Evolutionary conservation across 2,797 vertebrate species (phyloP).

Genomic region (Microctenopoma stevenorrisi): DNA sequence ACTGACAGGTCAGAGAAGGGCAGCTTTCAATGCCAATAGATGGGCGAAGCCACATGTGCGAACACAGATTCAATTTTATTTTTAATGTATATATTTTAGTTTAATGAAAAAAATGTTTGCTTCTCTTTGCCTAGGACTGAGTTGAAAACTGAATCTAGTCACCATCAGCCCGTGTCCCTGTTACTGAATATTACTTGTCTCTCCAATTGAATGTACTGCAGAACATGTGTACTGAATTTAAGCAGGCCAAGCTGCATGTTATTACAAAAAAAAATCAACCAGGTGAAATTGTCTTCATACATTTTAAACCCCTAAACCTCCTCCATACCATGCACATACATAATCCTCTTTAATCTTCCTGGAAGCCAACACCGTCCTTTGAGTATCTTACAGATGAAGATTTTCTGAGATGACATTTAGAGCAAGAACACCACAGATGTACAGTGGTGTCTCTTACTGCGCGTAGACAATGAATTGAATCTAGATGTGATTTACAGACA

Average conservation of each 20-base stretch:
- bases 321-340: slow-evolving; percentile 49
- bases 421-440: slow-evolving; percentile 15
- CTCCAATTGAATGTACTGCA: slow-evolving; percentile 1
- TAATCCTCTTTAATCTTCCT: slow-evolving; percentile 65
- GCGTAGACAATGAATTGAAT: slow-evolving; percentile 2
- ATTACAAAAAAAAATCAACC: slow-evolving; percentile 12
- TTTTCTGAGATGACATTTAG: slow-evolving; percentile 43
- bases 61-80: too few relatives aligned
- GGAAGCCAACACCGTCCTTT: slow-evolving; percentile 40
- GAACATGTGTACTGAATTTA: slow-evolving; percentile 10
- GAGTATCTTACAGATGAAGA: slow-evolving; percentile 31
- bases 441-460: slow-evolving; percentile 13
- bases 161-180: background rate
- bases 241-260: slow-evolving; percentile 18
- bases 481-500: background rate
- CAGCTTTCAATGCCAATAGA: slow-evolving; percentile 7
- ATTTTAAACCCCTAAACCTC: slow-evolving; percentile 39
- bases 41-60: background rate
- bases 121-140: background rate
- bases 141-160: background rate
- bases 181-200: background rate
- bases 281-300: slow-evolving; percentile 26
- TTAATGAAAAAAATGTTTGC: background rate
- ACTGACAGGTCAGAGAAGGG: slow-evolving; percentile 18
- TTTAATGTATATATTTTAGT: too few relatives aligned